Base-by-base conservation (phyloP, 2,113 vertebrate species). In the Speoplatyrhinus poulsoni region DNA sequence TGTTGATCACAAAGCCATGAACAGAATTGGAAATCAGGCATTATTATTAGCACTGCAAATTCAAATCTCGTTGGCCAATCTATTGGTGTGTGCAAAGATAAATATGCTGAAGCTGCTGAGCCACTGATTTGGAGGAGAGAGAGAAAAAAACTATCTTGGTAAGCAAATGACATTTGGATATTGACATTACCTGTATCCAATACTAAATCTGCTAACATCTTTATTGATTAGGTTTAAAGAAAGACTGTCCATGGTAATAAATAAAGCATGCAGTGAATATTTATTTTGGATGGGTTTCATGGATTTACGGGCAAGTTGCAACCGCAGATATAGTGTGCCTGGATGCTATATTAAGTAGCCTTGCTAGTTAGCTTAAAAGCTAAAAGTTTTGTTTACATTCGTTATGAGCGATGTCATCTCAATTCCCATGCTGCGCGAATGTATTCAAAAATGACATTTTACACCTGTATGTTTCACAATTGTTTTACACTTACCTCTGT, bases 341-440 rank as follows among this genome's bases (percentile, higher is more conserved):
- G 48, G 17, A 60, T 3, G 16, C 47, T 15, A 41, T 33, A 26
- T 55, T 56, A 15, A 46, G 61, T 60, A 72, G 36, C 19, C 46
- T 60, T 65, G 67, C 13, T 69, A 62, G 79, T 33, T 90, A 89
- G 85, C 76, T 61, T 12, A 6, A 10, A 55, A 62, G 87, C 81
- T 86, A 87, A 89, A 91, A 88, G 85, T 91, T 89, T 84, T 88
- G 89, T 91, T 91, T 91, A 91, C 87, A 80, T 70, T 50, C 54
- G 17, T 65, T 19, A 6, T n/a, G n/a, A 7, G 68, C 67, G 9
- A 3, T 89, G 88, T 86, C 90, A 92, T 57, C 61, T 59, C 60
- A 10, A 15, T 63, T 49, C 19, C 62, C 15, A 17, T 13, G 3
- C 1, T 1, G 11, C 1, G 15, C 6, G 7, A 47, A 33, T 0